Evolutionary conservation across 2,888 invertebrate species (phyloP).

Genomic region (Beris morrisii): DNA sequence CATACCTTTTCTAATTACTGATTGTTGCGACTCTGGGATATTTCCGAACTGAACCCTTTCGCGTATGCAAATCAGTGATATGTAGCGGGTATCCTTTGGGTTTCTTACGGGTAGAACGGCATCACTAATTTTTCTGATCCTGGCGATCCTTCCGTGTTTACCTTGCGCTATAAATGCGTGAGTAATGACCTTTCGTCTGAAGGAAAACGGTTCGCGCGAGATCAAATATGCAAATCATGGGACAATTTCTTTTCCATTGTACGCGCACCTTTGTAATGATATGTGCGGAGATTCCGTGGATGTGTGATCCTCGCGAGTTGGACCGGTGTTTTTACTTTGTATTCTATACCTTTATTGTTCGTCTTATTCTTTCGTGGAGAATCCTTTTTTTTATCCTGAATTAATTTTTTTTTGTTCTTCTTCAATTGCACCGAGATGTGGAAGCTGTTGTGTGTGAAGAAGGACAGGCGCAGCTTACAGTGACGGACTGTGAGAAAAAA

Average conservation of each 20-base stretch:
- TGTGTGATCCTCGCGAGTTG: conserved; percentile 22
- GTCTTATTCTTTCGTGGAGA: conserved; percentile 26
- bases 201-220: conserved; percentile 25
- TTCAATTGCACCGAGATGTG: conserved; percentile 19
- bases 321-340: conserved; percentile 22
- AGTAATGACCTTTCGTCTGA: conserved; percentile 21
- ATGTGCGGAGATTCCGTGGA: conserved; percentile 22
- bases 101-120: neutral
- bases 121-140: neutral
- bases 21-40: conserved; percentile 8
- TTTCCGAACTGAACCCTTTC: neutral
- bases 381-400: conserved; percentile 29
- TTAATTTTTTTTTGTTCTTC: conserved; percentile 32
- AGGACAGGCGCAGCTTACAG: conserved; percentile 28
- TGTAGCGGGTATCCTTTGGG: neutral
- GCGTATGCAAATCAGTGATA: conserved; percentile 16
- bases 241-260: conserved; percentile 18
- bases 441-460: neutral
- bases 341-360: conserved; percentile 20
- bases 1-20: conserved; percentile 10
- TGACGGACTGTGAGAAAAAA: conserved; percentile 32
- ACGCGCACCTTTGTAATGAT: neutral
- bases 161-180: conserved; percentile 3
- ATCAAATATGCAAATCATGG: conserved; percentile 32
- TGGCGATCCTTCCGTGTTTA: conserved; percentile 18